Conservation (phyloP, 2,797 vertebrate species). For the Hemitrygon akajei region DNA sequence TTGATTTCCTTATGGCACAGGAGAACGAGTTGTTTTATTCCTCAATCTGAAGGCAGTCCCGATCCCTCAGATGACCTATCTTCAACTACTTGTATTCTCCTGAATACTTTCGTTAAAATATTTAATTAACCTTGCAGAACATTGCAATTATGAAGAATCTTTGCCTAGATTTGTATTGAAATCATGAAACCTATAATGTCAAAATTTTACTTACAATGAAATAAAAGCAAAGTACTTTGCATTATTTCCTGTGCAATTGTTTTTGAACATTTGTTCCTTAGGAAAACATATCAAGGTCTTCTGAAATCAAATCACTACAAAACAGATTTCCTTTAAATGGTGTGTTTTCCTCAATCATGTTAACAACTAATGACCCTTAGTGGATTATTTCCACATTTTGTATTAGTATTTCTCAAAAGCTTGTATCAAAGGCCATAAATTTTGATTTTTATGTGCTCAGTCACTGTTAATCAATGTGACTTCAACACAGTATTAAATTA, state of each 20-base stretch:
- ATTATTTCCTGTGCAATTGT: neutral
- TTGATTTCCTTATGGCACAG: too few relatives aligned
- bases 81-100: neutral
- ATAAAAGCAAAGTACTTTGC: neutral
- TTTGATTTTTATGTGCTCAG: neutral
- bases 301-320: neutral
- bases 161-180: neutral
- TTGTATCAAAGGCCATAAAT: neutral
- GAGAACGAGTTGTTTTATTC: too few relatives aligned
- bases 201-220: neutral
- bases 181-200: neutral
- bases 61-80: neutral
- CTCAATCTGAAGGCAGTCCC: too few relatives aligned
- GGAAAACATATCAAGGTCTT: neutral
- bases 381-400: neutral
- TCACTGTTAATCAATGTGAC: neutral
- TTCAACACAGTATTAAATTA: neutral
- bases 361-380: neutral
- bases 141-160: neutral
- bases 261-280: too few relatives aligned
- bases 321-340: constrained; percentile 2
- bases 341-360: neutral
- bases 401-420: neutral
- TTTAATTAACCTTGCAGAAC: neutral
- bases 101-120: neutral